Percentiles rank a stretch among this genome's conserved stretches.
Evolutionary conservation across 2,888 invertebrate genomes (phyloP).

Genomic region (Drosophila koepferae): DNA sequence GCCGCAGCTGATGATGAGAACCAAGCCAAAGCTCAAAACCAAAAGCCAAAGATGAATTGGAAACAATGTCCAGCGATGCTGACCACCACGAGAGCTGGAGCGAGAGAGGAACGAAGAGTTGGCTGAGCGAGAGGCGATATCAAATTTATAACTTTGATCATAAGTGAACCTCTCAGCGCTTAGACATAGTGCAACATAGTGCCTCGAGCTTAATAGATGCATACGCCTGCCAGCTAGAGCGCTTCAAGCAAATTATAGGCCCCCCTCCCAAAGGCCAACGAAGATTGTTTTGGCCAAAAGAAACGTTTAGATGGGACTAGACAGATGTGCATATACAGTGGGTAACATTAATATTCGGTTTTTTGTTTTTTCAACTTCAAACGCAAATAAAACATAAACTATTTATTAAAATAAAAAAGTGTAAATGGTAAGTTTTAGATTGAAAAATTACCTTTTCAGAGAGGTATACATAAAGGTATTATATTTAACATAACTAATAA

Average conservation of each 20-base stretch:
- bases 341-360: too few species aligned
- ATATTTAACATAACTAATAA: too few species aligned
- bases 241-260: conserved; percentile 9
- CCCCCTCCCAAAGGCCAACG: neutral
- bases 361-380: too few species aligned
- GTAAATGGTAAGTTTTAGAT: too few species aligned
- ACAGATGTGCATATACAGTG: too few species aligned
- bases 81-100: conserved; percentile 27
- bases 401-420: too few species aligned
- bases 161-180: conserved; percentile 24
- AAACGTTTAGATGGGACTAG: neutral
- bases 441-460: too few species aligned
- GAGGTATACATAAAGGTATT: too few species aligned
- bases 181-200: conserved; percentile 17
- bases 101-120: neutral
- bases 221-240: conserved; percentile 1
- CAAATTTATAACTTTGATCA: conserved; percentile 31
- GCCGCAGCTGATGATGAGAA: conserved; percentile 50
- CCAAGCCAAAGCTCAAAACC: conserved; percentile 15
- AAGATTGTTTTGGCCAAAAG: neutral
- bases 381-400: too few species aligned
- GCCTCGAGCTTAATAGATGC: conserved; percentile 26
- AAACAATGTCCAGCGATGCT: conserved; percentile 28
- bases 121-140: neutral
- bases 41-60: conserved; percentile 7